Base-by-base conservation (phyloP, 2,797 vertebrate genomes). In the Sebastes minor region DNA sequence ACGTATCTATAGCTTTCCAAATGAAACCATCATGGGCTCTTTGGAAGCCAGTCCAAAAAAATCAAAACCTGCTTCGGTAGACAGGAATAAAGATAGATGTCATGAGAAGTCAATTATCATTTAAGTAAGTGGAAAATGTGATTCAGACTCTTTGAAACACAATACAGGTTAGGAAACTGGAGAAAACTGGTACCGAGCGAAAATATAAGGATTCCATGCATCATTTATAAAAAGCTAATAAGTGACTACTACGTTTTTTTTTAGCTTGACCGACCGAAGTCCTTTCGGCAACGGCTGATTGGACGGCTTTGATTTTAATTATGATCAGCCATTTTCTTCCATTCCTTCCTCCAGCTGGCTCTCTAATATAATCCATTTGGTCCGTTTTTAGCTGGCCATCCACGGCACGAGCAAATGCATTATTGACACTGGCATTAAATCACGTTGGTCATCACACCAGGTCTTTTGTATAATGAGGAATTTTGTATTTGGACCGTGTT, bases 41-140 rank as follows among this genome's bases (percentile, higher is more conserved):
- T 56, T 86, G 23, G 66, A 86, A 78, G 32, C 1, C 11, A 46
- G 42, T 57, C 75, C 25, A 73, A 76, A 68, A 74, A 66, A 86
- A 82, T 71, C 62, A 63, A 78, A 83, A 69, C 49, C 68, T 62
- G 79, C 83, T 86, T 82, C 8, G 59, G 74, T 67, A 82, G 86
- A 86, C 65, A 78, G 64, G 49, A 89, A 92, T 74, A 78, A 87
- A 85, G 86, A 74, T 61, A 85, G 78, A 90, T 90, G 82, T 85
- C 71, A 87, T 73, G 30, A 84, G 82, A 89, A 84, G 76, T 71
- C 88, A 88, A 88, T 88, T 80, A 88, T 86, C 63, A 86, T 87
- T 86, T 75, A 71, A 81, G 75, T 65, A 69, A 89, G 66, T 70
- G 81, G 89, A 93, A 92, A 89, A 89, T 76, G 59, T 76, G 78